Base-by-base conservation (phyloP, 2,797 vertebrate genomes). In the Coilia nasus region DNA sequence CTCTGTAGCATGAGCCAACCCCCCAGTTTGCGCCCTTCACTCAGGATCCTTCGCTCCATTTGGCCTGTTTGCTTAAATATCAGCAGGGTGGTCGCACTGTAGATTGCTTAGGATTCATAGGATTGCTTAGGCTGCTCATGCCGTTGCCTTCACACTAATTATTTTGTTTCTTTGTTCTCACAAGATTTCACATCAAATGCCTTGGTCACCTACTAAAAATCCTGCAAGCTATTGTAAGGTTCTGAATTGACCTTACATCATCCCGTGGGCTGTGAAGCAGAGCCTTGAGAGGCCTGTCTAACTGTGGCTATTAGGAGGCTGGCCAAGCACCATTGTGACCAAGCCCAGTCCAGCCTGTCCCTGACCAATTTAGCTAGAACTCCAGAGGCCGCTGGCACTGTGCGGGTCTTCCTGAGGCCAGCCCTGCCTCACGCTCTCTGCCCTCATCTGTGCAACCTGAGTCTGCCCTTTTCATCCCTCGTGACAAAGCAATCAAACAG, bases 401-500 rank as follows among this genome's bases (percentile, higher is more conserved):
- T 28, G 81, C 11, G 31, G 25, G 50, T 83, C 44, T 56, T 83
- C 88, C 59, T 60, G 81, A 85, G 87, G 82, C 56, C 75, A 83
- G 84, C 83, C 85, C 62, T 62, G 62, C 86, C 90, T 88, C 23
- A 75, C 50, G 50, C 35, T 85, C 62, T 19, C 54, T 85, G n/a
- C 67, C 60, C 83, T 71, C 78, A 14, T 60, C 62, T 6, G 9
- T 86, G 88, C 62, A 91, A 91, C 85, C n/a, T 21, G 86, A 90
- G 86, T 84, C 64, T n/a, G 10, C 59, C 86, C 83, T 71, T 86
- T 88, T 90, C 80, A 87, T 80, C 35, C 21, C 21, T 12, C 12
- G 50, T 86, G 31, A 84, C 84, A 85, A 88, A 83, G 80, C 57
- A 88, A 84, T 89, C 35, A 71, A 87, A 87, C 23, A 60, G 64